A percentile compares a stretch with the other conserved stretches of the same genome.
Evolutionary conservation across 2,113 vertebrate genomes (phyloP).

Genomic region (Lepus americanus): DNA sequence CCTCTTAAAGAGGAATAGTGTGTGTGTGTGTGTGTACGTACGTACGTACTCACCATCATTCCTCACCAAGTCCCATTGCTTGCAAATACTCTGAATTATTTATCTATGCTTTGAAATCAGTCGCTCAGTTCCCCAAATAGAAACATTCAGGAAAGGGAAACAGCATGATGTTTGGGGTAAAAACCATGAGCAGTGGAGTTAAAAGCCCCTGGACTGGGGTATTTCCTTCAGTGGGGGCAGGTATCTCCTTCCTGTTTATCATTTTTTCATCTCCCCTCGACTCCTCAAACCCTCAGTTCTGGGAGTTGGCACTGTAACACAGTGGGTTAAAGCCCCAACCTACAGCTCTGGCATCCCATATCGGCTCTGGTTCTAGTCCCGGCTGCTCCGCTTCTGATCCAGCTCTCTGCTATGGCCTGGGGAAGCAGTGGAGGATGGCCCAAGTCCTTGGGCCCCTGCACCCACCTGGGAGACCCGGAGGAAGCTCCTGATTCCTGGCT

Average conservation of each 20-base stretch:
- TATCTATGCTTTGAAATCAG: not conserved
- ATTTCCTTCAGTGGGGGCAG: not conserved
- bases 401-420: too few relatives aligned
- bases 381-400: too few relatives aligned
- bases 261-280: not conserved
- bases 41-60: not conserved
- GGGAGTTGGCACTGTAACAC: too few relatives aligned
- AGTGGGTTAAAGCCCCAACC: too few relatives aligned
- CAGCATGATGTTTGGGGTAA: not conserved
- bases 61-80: not conserved
- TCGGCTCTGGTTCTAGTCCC: too few relatives aligned
- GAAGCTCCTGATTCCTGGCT: too few relatives aligned
- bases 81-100: not conserved
- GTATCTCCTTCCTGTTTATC: not conserved
- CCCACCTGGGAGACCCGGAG: too few relatives aligned
- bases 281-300: not conserved
- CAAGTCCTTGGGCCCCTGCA: too few relatives aligned
- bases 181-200: not conserved
- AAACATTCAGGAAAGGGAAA: not conserved
- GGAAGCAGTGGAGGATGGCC: too few relatives aligned
- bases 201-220: not conserved
- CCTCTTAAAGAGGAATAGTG: conserved; percentile 32
- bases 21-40: not conserved
- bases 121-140: not conserved
- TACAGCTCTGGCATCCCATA: too few relatives aligned